Base-by-base conservation (phyloP, 2,797 vertebrate genomes). In the Dendrocincla tyrannina region DNA sequence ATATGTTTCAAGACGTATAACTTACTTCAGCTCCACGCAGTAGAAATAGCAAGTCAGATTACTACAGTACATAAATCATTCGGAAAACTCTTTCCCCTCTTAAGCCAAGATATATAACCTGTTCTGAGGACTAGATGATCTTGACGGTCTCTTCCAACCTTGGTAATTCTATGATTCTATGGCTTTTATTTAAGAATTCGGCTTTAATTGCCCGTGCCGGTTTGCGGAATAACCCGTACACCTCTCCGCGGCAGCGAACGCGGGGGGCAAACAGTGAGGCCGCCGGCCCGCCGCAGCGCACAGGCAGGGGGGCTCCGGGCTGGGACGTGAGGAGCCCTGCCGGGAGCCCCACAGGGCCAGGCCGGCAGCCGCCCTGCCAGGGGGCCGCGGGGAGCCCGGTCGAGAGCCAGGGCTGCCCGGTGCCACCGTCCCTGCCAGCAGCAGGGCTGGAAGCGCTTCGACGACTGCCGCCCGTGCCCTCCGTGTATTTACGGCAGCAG, bases 31-130 rank as follows among this genome's bases (percentile, higher is more conserved):
- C 69, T 95, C 60, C 73, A 46, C 30, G 56, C 74, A 37, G 60
- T 78, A 95, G 82, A 93, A 96, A 92, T 42, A 68, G n/a, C 83
- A 82, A 92, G 46, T 83, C 92, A 17, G 66, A 85, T 96, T 66
- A 78, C 84, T 80, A 75, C 66, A 70, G 75, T 56, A 33, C 84
- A 53, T 95, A 88, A 96, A 94, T 94, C 89, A 90, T 6, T 8
- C 5, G 7, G 7, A 56, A 83, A 66, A 30, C 3, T 59, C 72
- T 63, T 39, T 2, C 32, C 39, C 10, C 18, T 63, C 28, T 63
- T 37, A 47, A 77, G 5, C 35, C 56, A 79, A 90, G 64, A 95
- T 72, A 75, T 16, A 77, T 55, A 82, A 89, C 28, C 53, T 60
- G 56, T 13, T 79, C 82, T 30, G 55, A 28, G 30, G 52, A 37